Evolutionary conservation across 2,797 vertebrate genomes (phyloP).

Genomic region (Botia kubotai): DNA sequence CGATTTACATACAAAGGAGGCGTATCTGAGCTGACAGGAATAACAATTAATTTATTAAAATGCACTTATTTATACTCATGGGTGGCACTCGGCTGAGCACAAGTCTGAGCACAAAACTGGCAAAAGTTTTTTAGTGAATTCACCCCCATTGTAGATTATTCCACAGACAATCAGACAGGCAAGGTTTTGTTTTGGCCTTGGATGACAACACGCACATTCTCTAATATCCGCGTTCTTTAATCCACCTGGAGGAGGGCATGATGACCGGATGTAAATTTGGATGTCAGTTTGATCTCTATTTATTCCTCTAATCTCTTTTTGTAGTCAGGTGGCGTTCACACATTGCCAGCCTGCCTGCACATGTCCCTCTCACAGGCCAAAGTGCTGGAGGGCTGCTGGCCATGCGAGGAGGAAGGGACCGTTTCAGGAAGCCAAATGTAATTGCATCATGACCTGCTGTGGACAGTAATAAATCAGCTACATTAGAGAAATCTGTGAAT

Average conservation of each 20-base stretch:
- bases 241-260: conserved; percentile 48
- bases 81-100: background rate
- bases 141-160: background rate
- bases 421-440: conserved; percentile 52
- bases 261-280: conserved; percentile 52
- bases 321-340: conserved; percentile 58
- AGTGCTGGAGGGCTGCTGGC: conserved; percentile 44
- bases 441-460: conserved; percentile 55
- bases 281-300: conserved; percentile 49
- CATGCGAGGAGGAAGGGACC: conserved; percentile 44
- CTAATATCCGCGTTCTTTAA: conserved; percentile 48
- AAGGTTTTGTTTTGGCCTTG: conserved; percentile 30
- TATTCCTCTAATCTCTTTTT: conserved; percentile 61
- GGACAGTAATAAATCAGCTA: conserved; percentile 34
- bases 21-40: background rate
- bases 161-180: conserved; percentile 4
- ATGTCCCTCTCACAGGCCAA: conserved; percentile 54
- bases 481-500: background rate
- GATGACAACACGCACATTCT: conserved; percentile 32
- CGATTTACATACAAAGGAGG: conserved; percentile 1
- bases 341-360: conserved; percentile 58
- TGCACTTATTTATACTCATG: background rate
- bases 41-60: background rate
- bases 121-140: background rate
- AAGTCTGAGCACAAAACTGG: background rate